Base-by-base conservation (phyloP, 2,113 vertebrate species). In the Eulemur rufifrons region DNA sequence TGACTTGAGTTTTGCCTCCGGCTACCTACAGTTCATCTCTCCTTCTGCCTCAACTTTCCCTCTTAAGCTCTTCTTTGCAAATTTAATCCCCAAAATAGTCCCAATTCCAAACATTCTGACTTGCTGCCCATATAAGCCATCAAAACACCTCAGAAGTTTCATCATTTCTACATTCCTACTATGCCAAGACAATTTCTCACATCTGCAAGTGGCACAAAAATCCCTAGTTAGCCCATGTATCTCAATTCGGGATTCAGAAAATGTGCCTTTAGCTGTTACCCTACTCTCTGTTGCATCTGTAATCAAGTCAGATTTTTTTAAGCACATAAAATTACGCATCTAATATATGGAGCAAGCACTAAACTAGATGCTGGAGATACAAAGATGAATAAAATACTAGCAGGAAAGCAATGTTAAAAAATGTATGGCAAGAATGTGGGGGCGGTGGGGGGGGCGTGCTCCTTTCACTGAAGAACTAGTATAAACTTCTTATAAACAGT, bases 21-120 rank as follows among this genome's bases (percentile, higher is more conserved):
- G 93, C 88, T 89, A 82, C 73, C 89, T 85, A 78, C 23, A 73
- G 54, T 78, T 86, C 78, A 47, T 61, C 39, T 96, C 71, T 96
- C 54, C 94, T 83, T 50, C 73, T 47, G 21, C 76, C 45, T 93
- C 89, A 68, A 37, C 56, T 6, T 56, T 93, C 66, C 32, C 85
- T 73, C 85, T 68, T 76, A 93, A 66, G 20, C 45, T 71, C 69
- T 73, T 85, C 52, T 90, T 91, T 85, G 85, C 29, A 82, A 82
- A 64, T 23, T 69, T 94, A 92, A 87, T 39, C 66, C 87, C 86
- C 56, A 34, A 96, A 92, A 96, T 45, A 68, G 59, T 91, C 42
- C 78, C 45, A 47, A 50, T 68, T 88, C 77, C 68, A 77, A 56
- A 84, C 66, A 50, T 18, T 86, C 39, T 85, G 59, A 87, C 42